Evolutionary conservation across 1,140 invertebrate species (phyloP).

Genomic region (Penaeus indicus): DNA sequence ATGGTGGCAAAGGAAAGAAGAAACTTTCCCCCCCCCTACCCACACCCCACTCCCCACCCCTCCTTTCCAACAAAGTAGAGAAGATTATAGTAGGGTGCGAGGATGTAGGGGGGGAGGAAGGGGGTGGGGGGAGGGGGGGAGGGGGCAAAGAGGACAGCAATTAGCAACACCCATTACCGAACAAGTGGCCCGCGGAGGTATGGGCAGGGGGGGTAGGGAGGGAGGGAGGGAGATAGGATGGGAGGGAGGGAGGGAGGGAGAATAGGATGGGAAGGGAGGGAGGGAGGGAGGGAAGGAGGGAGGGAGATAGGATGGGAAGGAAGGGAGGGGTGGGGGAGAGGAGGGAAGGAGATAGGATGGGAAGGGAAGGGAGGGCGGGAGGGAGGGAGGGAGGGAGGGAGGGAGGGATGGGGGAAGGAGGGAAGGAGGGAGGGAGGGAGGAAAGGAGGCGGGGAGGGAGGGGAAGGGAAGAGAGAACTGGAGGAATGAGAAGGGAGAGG

Average conservation of each 20-base stretch:
- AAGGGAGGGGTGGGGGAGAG: no score
- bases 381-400: no score
- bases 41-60: neutral
- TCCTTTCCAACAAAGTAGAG: neutral
- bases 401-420: no score
- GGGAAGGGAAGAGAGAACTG: no score
- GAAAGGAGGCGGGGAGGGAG: no score
- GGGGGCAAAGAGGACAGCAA: slow-evolving; percentile 13
- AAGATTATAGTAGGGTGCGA: slow-evolving; percentile 2
- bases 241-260: neutral
- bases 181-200: slow-evolving; percentile 37
- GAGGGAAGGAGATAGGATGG: no score
- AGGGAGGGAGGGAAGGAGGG: neutral
- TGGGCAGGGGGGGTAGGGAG: neutral
- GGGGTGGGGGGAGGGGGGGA: neutral
- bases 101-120: neutral
- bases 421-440: no score
- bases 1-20: no score
- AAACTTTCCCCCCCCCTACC: neutral
- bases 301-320: no score
- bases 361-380: no score
- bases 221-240: neutral
- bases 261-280: neutral
- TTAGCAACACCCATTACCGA: slow-evolving; percentile 41
- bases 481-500: no score